Evolutionary conservation across 1,140 invertebrate genomes (phyloP), one percentile per base, ranked within the genome.

Genomic region (Halesus radiatus): DNA sequence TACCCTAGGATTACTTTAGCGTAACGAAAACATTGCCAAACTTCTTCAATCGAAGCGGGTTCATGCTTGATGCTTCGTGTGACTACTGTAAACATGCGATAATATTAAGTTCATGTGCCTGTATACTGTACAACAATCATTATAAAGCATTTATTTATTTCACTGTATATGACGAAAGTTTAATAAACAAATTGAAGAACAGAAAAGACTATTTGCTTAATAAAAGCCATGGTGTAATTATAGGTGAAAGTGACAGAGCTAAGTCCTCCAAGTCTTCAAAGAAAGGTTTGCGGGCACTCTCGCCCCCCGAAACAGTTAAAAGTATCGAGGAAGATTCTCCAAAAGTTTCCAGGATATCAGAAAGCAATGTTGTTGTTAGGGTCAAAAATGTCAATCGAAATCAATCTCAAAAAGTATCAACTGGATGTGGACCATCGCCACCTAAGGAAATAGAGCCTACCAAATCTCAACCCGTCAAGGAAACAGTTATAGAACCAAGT

Each of bases 361-460:
- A 83, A 26, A 78, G 77, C 56, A 83, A 80, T 74, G 56, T 77
- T 18, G 70, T 79, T 45, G 64, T 74, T 37, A 79, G 81, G 60
- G 74, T 83, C 23, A 83, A 80, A 66, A 72, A 53, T 26, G 58
- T 74, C 20, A 84, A 80, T 54, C 58, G 80, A 32, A 83, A 84
- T 58, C 26, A 37, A 32, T 4, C 80, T 73, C 86, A 87, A 78
- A 90, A 90, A 76, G 85, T 87, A 8, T 92, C 92, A 1, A 92
- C 91, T 3, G 91, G 86, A n/a, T 91, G 91, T 76, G 91, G 91
- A 7, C 89, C 89, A 13, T 92, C 91, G 5, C 91, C 92, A 3
- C 89, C 91, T 1, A 84, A 86, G 66, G 90, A 91, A 82, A 84
- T 84, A n/a, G 85, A 84, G 76, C 8, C 79, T 26, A 10, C 72